Base-by-base conservation (phyloP, 1,140 invertebrate species). In the Trinorchestia longiramus region DNA sequence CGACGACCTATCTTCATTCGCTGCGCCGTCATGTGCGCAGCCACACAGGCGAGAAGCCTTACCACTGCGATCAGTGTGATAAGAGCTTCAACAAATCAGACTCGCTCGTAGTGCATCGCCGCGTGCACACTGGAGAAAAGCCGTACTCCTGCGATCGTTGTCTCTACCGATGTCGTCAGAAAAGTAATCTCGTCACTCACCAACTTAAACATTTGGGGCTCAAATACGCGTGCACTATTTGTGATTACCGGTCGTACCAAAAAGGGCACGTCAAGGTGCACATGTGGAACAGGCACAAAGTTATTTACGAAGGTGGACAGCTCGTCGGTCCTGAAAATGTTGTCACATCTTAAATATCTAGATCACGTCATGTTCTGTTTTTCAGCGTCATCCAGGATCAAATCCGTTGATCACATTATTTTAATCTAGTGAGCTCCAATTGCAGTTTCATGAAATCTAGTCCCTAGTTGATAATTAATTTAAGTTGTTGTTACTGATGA, bases 111-210 rank as follows among this genome's bases (percentile, higher is more conserved):
- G 99, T 99, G 6, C 99, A 99, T 97, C 97, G 99, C 28, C 98
- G 99, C 97, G 99, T 99, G 96, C 99, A 99, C 97, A 99, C 99
- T 0, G 99, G 99, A 0, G 99, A 99, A 97, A 99, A 99, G 97
- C 99, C 99, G 0, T 99, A 99, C 97, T 99, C 99, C 94, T 99
- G 99, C 97, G 97, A 97, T 45, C 97, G 98, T 97, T 98, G 98
- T 97, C 97, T 97, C 95, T 98, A 98, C 97, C 97, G 98, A 43
- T 98, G 98, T 97, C 98, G 98, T n/a, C 98, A 98, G 97, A 98
- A 98, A 19, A 98, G 98, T n/a, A 98, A 98, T 44, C 98, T 98
- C 97, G 98, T 98, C 95, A 98, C 98, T 92, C 98, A 98, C 97
- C 92, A 94, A 43, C 92, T 94, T 8, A 94, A 94, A 44, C 92